Percentiles rank a stretch among this genome's conserved stretches.
phyloP scores from a whole-genome alignment of 2,797 vertebrate species.

The Darevskia nairensis region DNA sequence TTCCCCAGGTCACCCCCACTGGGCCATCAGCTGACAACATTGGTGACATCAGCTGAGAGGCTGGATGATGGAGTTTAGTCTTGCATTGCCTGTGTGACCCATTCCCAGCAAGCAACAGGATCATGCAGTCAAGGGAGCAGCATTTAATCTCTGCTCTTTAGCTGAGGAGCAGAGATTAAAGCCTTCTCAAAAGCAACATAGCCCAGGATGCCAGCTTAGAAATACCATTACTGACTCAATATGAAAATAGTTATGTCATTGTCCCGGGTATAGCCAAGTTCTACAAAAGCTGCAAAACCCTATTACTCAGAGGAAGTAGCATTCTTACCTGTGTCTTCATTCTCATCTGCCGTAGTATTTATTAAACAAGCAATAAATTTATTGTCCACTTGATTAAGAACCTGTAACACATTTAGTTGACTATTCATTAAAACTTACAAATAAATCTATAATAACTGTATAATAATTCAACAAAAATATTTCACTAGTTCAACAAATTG shows the following conservation, averaged over 20 bases:
- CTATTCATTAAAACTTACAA: neutral
- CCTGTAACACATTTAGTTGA: constrained; percentile 80
- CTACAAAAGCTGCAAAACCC: constrained; percentile 8
- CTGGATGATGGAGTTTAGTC: too few species aligned
- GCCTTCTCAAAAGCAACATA: neutral
- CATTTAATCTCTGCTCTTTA: too few species aligned
- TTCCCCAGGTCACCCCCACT: too few species aligned
- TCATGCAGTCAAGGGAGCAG: too few species aligned
- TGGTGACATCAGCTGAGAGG: too few species aligned
- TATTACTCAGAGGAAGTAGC: neutral
- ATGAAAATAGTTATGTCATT: neutral
- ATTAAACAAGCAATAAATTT: constrained; percentile 97
- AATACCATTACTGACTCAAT: neutral
- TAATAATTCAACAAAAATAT: constrained; percentile 21
- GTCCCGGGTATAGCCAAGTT: neutral
- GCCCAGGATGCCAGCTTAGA: neutral
- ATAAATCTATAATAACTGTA: neutral
- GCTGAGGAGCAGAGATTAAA: too few species aligned
- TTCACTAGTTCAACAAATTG: neutral
- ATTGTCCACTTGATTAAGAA: constrained; percentile 97
- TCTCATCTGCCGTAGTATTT: constrained; percentile 80
- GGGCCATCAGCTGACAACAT: too few species aligned
- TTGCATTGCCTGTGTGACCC: too few species aligned
- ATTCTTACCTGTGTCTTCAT: constrained; percentile 74
- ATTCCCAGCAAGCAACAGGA: too few species aligned